Base-by-base conservation (phyloP, 2,888 invertebrate species). In the Rapana venosa region DNA sequence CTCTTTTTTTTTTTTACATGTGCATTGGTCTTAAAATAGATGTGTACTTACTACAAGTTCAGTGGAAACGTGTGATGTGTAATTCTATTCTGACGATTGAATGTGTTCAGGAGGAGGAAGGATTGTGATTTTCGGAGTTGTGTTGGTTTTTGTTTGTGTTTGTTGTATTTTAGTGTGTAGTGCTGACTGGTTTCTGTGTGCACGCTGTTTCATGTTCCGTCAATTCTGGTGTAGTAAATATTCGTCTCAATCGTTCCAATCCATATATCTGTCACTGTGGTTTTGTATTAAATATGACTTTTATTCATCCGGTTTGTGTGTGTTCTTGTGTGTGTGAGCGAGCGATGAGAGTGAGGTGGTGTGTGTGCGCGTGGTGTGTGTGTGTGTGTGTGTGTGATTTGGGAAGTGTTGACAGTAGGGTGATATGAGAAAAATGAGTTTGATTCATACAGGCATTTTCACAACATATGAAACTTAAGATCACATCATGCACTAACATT, bases 241-340 rank as follows among this genome's bases (percentile, higher is more conserved):
- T 35, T 15, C 32, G 79, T 79, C 35, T 32, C 32, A 35, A 79
- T 35, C 15, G 32, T 32, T 32, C 79, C 15, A 32, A 22, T 74
- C 79, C 32, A 79, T 79, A 32, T 79, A 79, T 35, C 79, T 79
- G 79, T 79, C 79, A 79, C 79, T 79, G 32, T 35, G 32, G 32
- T 79, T 79, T 79, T 79, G 79, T 79, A 79, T 79, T 79, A 79
- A 79, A 79, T 79, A 32, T 79, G 35, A 79, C 35, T 79, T 79
- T 32, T 79, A 35, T 35, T 32, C 17, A 79, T 32, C 32, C 20
- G 35, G 70, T 66, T 30, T 32, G 36, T 35, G 35, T 87, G 87
- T 70, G 61, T 66, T 32, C 35, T 1, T 87, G 35, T 36, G 70
- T 32, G 87, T 66, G 87, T 32, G 87, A 17, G 1, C 30, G 6